A percentile compares a stretch with the other conserved stretches of the same genome.
These are phyloP conservation scores for Eurytoma californica DNA, from an alignment of 2,888 invertebrate genomes.

Conservation along the genomic window DNA sequence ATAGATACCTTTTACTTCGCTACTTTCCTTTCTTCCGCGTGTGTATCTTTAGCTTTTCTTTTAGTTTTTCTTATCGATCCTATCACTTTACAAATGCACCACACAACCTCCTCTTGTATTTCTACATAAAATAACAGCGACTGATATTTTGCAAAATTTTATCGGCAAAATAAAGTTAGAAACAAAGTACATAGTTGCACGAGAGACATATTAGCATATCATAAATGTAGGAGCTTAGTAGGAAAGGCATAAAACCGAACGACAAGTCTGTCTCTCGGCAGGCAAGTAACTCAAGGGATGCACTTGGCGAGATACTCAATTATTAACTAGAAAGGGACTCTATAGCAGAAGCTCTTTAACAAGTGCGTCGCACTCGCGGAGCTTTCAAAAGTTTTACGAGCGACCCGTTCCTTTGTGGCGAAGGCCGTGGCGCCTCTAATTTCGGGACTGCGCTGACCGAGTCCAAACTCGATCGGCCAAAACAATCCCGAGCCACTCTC, in stretches of 20 bases:
- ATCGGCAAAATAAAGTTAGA: no score
- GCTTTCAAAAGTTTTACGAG: constrained; percentile 42
- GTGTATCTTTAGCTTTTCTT: constrained; percentile 8
- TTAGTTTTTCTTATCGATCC: constrained; percentile 1
- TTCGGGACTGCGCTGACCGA: constrained; percentile 47
- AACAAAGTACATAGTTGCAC: no score
- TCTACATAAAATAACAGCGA: background rate
- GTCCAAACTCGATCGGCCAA: constrained; percentile 48
- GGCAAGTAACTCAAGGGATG: background rate
- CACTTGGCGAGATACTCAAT: background rate
- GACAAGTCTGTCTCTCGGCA: background rate
- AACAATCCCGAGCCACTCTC: constrained; percentile 52
- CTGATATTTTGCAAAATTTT: no score
- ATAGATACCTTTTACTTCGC: constrained; percentile 3
- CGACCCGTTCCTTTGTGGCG: constrained; percentile 8
- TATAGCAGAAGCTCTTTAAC: constrained; percentile 32
- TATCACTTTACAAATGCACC: no score
- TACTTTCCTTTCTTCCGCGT: background rate
- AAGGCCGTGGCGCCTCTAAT: constrained; percentile 27
- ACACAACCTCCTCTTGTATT: background rate
- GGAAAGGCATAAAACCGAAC: background rate
- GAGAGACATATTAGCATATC: no score
- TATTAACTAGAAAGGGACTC: constrained; percentile 4
- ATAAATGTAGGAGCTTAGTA: no score
- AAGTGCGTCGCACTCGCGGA: constrained; percentile 25